Evolutionary conservation across 1,140 invertebrate species (phyloP), one percentile per base, ranked within the genome.

Genomic region (Scaptomyza hsui): DNA sequence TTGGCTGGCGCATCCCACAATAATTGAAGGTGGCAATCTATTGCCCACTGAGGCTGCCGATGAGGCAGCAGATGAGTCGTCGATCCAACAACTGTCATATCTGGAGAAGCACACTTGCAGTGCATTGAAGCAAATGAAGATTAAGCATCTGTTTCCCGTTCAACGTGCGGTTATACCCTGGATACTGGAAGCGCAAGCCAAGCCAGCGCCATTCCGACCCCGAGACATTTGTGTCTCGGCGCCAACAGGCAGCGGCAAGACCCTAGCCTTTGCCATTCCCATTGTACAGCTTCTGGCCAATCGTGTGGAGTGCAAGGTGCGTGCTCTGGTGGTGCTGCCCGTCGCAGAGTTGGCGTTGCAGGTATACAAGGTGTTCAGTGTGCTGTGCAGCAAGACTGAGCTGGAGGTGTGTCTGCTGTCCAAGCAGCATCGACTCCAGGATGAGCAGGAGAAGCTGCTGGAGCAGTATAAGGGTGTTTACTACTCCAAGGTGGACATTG

Each of bases 241-340:
- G 41, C 98, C 98, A 16, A 99, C 99, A 12, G 99, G 98, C 9
- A 99, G 97, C 94, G 98, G 98, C 7, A 99, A 99, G 93, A 99
- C 98, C 1, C 92, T 99, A 48, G 95, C 97, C 4, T 99, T 97
- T 94, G 97, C 97, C 63, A 92, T 99, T 57, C 98, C 98, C 10
- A 95, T 99, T 48, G 92, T 99, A 47, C 97, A 99, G 92, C 45
- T 89, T 55, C 45, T 91, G 3, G 47, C 63, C 4, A 72, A 86
- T 10, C 89, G 92, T 3, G 89, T 93, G 10, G 92, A 92, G 26
- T 92, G 92, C 67, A 92, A 94, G 78, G 93, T 99, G 10, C 92
- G 96, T 68, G 98, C 97, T 44, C 89, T 99, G 44, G 93, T 99
- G 19, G 95, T 99, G 12, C 92, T 99, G 48, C 98, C 98, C 7